These are phyloP conservation scores for Alloplasta piceator DNA, from an alignment of 2,888 invertebrate genomes.

Conservation along the genomic window DNA sequence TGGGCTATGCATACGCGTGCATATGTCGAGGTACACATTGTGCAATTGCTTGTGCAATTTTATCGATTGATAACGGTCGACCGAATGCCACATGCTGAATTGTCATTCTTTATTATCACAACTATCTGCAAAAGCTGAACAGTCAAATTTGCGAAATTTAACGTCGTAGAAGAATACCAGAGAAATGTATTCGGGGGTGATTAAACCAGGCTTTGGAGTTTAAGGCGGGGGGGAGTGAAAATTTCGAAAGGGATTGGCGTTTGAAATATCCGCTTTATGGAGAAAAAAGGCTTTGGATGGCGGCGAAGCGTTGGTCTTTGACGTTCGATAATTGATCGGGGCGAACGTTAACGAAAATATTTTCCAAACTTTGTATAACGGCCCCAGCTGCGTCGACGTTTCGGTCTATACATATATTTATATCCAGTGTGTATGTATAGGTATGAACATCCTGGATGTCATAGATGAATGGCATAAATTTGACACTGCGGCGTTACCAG, in stretches of 20 bases:
- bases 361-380: constrained; percentile 55
- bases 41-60: constrained; percentile 34
- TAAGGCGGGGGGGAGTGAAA: constrained; percentile 3
- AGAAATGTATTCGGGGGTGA: no score
- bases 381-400: constrained; percentile 48
- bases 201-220: neutral
- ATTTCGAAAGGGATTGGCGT: constrained; percentile 20
- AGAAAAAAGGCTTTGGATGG: constrained; percentile 49
- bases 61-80: constrained; percentile 40
- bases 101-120: constrained; percentile 38
- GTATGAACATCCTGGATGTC: neutral
- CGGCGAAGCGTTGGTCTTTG: constrained; percentile 31
- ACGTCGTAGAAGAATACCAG: neutral
- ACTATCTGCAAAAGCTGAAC: constrained; percentile 26
- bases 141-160: constrained; percentile 27
- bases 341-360: constrained; percentile 57
- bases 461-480: constrained; percentile 65
- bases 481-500: constrained; percentile 40
- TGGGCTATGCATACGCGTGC: constrained; percentile 26
- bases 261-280: constrained; percentile 20
- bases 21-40: constrained; percentile 45
- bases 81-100: constrained; percentile 40
- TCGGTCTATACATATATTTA: neutral
- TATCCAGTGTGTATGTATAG: neutral
- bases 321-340: constrained; percentile 55